Evolutionary conservation across 30 jellyfish, hydroid and myxozoan genomes (phyloP), one percentile per base, ranked within the genome.

Genomic region (Turritopsis rubra): DNA sequence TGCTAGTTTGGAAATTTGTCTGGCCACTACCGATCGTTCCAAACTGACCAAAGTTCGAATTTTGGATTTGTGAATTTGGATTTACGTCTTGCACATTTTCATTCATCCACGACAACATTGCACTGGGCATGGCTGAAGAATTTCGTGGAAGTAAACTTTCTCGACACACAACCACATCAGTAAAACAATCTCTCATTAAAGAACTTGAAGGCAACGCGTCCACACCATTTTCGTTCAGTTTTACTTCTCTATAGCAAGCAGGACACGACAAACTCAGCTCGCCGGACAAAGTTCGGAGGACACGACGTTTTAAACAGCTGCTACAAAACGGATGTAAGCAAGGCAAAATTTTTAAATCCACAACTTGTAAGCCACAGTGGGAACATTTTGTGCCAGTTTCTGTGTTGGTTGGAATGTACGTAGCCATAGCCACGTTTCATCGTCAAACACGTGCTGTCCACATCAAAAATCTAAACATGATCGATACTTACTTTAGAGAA

Each of bases 161-260:
- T 26, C 83, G 89, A 71, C 95, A 88, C 20, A 90, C 94, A 29
- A 88, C 94, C 21, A 93, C 99, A 76, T 93, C 99, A 31, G 96
- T 87, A 82, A 93, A 93, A 18, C 80, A 88, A 86, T 93, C 99
- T 79, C 84, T 94, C 89, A 93, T 85, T 81, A 88, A 88, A n/a
- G 96, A 89, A 70, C 95, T 93, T 0, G 99, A 93, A 1, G 97
- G 97, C 79, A 91, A 75, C 75, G 97, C 85, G 65, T 88, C 96
- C 22, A 93, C 85, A 7, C 41, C 53, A 31, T 84, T 66, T 52
- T 85, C 96, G 25, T 87, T 79, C n/a, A 93, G 87, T 71, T 88
- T 86, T 18, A 88, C 96, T 70, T 93, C 99, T 20, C 99, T 77
- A 21, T 88, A 87, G 80, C 99, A 93, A 52, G 96, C 65, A 21